Percentiles rank a stretch among this genome's conserved stretches.
Conservation (phyloP, 2,888 invertebrate species). For the Sinopyrophorus schimmeli region DNA sequence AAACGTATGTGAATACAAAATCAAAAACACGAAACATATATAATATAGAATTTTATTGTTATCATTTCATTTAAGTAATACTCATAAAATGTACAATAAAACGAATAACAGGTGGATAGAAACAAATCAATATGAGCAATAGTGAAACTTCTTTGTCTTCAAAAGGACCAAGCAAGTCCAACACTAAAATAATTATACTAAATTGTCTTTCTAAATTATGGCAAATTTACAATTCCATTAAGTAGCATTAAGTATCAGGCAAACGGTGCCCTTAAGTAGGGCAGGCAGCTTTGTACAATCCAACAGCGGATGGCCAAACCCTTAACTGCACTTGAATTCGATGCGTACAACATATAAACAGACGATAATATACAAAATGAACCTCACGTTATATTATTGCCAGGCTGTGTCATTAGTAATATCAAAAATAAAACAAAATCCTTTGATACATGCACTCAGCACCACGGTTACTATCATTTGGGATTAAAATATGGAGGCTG, state of each 20-base stretch:
- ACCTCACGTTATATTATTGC: slow-evolving; percentile 54
- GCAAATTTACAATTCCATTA: slow-evolving; percentile 56
- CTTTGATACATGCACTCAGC: slow-evolving; percentile 52
- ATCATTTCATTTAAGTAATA: slow-evolving; percentile 56
- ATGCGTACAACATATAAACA: slow-evolving; percentile 47
- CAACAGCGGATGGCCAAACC: slow-evolving; percentile 48
- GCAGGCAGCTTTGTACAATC: slow-evolving; percentile 53
- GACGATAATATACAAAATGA: slow-evolving; percentile 50
- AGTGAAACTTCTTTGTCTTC: slow-evolving; percentile 56
- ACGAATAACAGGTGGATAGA: slow-evolving; percentile 58
- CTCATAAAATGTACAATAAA: slow-evolving; percentile 58
- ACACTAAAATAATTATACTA: slow-evolving; percentile 46
- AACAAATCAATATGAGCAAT: slow-evolving; percentile 56
- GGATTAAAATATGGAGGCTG: slow-evolving; percentile 57
- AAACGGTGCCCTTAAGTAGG: slow-evolving; percentile 45
- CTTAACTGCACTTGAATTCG: slow-evolving; percentile 56
- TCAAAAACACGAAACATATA: slow-evolving; percentile 43
- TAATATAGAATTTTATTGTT: slow-evolving; percentile 58
- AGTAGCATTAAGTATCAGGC: slow-evolving; percentile 53
- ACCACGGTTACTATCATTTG: slow-evolving; percentile 53
- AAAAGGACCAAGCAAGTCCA: slow-evolving; percentile 49
- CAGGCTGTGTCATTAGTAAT: slow-evolving; percentile 54
- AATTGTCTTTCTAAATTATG: slow-evolving; percentile 51
- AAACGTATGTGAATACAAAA: too few relatives aligned
- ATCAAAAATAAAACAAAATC: slow-evolving; percentile 56